These are phyloP conservation scores for Papilio elwesi DNA, from an alignment of 2,888 invertebrate genomes.

Conservation along the genomic window DNA sequence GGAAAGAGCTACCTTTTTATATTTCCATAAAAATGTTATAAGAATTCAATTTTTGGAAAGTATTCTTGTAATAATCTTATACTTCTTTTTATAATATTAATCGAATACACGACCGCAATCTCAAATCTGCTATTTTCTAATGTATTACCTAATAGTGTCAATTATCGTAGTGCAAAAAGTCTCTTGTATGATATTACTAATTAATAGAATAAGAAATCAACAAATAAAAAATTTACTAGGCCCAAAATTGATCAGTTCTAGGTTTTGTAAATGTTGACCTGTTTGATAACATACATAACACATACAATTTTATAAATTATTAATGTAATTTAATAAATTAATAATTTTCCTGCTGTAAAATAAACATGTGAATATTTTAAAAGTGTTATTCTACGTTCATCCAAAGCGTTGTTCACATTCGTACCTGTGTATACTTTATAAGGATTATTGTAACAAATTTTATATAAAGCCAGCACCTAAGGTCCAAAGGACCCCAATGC, in stretches of 20 bases:
- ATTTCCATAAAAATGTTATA: conserved; percentile 59
- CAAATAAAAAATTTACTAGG: no score
- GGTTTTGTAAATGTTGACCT: no score
- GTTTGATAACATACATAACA: no score
- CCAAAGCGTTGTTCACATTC: conserved; percentile 22
- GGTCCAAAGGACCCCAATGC: conserved; percentile 62
- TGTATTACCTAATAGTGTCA: no score
- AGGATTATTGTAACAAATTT: conserved; percentile 47
- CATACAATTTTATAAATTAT: no score
- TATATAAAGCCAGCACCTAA: conserved; percentile 50
- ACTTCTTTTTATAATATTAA: conserved; percentile 16
- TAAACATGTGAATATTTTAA: conserved; percentile 25
- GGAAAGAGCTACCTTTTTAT: conserved; percentile 72
- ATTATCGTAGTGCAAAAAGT: no score
- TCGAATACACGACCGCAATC: no score
- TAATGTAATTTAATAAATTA: no score
- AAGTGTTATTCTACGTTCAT: conserved; percentile 41
- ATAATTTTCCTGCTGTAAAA: neutral
- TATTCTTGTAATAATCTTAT: conserved; percentile 43
- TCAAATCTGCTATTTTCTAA: no score
- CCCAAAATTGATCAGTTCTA: no score
- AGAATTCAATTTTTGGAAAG: conserved; percentile 47
- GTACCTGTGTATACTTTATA: conserved; percentile 22
- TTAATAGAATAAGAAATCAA: no score
- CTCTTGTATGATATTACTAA: no score